These are phyloP conservation scores for Liolophura sinensis DNA, from an alignment of 1,140 invertebrate species.

Conservation along the genomic window DNA sequence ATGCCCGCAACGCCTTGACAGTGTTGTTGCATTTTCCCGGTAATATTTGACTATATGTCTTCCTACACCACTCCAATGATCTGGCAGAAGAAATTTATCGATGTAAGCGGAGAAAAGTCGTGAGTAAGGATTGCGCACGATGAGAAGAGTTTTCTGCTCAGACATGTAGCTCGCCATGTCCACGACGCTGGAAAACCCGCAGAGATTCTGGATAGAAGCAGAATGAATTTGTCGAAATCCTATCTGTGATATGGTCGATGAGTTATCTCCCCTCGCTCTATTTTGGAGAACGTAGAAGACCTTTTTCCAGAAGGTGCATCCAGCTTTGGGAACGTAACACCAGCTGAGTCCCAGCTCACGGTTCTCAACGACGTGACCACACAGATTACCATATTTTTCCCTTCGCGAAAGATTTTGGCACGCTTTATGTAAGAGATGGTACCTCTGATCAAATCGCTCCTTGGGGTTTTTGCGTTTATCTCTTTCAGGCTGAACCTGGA, in stretches of 20 bases:
- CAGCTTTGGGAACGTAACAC: constrained; percentile 2
- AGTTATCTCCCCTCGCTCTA: not conserved
- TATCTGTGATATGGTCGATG: not conserved
- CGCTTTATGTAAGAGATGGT: no score
- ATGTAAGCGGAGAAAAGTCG: constrained; percentile 24
- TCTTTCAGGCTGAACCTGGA: no score
- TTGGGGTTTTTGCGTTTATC: no score
- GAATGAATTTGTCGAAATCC: not conserved
- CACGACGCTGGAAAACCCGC: not conserved
- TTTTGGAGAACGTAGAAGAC: not conserved
- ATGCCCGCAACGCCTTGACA: constrained; percentile 1
- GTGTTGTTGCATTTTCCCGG: not conserved
- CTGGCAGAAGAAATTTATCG: no score
- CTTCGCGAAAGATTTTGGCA: no score
- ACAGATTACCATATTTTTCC: no score
- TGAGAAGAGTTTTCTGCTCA: constrained; percentile 5
- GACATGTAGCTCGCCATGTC: not conserved
- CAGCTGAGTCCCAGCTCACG: no score
- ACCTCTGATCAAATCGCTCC: no score
- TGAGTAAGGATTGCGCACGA: constrained; percentile 20
- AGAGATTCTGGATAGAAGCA: not conserved
- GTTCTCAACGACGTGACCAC: no score
- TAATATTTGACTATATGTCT: no score
- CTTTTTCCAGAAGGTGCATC: constrained; percentile 4
- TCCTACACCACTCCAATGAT: no score